Percentiles rank a stretch among this genome's conserved stretches.
Evolutionary conservation across 2,113 vertebrate genomes (phyloP).

Genomic region (Kryptolebias marmoratus): DNA sequence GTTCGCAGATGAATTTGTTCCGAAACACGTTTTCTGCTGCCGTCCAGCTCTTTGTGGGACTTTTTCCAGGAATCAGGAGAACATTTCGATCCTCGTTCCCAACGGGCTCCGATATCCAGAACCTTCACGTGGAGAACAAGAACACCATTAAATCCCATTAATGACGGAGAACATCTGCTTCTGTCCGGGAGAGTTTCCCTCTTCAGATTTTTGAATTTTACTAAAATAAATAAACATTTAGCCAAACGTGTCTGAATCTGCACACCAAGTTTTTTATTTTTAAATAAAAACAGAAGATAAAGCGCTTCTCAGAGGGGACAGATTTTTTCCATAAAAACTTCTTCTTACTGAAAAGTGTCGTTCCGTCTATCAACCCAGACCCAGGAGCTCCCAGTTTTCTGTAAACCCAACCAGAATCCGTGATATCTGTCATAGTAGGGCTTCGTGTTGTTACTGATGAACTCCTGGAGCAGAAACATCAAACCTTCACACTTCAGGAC

Average conservation of each 20-base stretch:
- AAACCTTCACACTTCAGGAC: not conserved
- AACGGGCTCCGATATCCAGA: fast-evolving
- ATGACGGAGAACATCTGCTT: not conserved
- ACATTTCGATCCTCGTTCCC: fast-evolving
- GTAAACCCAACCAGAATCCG: conserved; percentile 54
- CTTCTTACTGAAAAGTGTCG: conserved; percentile 29
- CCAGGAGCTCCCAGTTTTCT: not conserved
- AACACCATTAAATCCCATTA: not conserved
- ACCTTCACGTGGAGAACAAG: conserved; percentile 30
- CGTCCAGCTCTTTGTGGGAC: conserved; percentile 15
- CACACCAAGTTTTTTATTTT: no score
- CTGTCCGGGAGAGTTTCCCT: not conserved
- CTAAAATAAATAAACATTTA: no score
- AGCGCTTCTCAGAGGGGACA: no score
- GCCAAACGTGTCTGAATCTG: no score
- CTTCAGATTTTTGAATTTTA: no score
- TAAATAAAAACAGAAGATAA: no score
- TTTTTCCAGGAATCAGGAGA: fast-evolving
- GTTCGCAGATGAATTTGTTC: conserved; percentile 62
- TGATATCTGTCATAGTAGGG: fast-evolving
- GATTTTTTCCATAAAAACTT: no score
- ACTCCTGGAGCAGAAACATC: conserved; percentile 40
- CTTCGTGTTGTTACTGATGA: conserved; percentile 7
- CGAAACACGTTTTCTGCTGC: fast-evolving
- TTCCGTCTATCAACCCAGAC: conserved; percentile 42